phyloP scores from a whole-genome alignment of 1,140 invertebrate species.

The Panonychus citri region DNA sequence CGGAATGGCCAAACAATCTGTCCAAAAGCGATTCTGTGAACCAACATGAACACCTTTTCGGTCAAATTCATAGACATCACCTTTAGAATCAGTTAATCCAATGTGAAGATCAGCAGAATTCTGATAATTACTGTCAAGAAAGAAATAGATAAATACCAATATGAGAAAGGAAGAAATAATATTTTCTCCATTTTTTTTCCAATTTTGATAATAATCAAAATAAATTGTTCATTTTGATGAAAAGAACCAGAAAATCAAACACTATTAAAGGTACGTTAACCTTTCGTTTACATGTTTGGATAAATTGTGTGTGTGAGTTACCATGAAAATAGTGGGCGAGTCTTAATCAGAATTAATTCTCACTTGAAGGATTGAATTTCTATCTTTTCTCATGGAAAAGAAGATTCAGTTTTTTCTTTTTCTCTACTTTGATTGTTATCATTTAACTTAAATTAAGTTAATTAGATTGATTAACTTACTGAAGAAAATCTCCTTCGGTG shows the following conservation, averaged over 20 bases:
- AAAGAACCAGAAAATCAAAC: background rate
- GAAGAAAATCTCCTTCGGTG: constrained; percentile 50
- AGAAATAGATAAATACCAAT: background rate
- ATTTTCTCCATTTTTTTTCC: background rate
- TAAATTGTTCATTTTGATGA: background rate
- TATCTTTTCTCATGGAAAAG: no score
- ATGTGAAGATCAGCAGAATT: constrained; percentile 55
- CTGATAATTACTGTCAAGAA: constrained; percentile 39
- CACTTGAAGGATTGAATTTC: no score
- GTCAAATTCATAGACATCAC: constrained; percentile 50
- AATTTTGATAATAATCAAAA: no score
- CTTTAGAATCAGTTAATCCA: constrained; percentile 46
- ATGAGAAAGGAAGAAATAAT: background rate
- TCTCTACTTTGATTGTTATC: no score
- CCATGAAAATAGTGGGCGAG: background rate
- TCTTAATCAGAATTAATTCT: no score
- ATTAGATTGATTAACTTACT: constrained; percentile 29
- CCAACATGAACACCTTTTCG: constrained; percentile 35
- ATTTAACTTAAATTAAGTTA: background rate
- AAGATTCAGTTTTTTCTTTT: no score
- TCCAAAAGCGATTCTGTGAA: constrained; percentile 29
- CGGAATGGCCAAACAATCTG: constrained; percentile 42
- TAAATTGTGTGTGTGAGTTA: background rate
- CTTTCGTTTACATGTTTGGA: no score
- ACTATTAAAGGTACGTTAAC: background rate